These are phyloP conservation scores for Telmatochromis sp. DNA, from an alignment of 2,113 vertebrate genomes.

Conservation along the genomic window DNA sequence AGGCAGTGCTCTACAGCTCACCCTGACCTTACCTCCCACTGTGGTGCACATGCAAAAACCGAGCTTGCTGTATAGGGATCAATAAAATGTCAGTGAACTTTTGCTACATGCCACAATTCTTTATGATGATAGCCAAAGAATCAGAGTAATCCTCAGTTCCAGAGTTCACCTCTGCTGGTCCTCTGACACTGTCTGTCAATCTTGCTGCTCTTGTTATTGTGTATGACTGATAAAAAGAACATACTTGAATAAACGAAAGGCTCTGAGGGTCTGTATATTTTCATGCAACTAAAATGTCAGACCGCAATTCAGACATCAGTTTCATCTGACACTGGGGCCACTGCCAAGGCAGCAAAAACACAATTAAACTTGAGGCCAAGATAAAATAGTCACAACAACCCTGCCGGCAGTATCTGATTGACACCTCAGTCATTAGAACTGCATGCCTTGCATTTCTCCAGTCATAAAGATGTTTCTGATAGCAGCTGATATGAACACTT, in stretches of 20 bases:
- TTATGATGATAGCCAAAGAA: not conserved
- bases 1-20: not conserved
- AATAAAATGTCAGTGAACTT: not conserved
- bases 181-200: not conserved
- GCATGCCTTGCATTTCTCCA: not conserved
- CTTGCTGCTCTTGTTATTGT: not conserved
- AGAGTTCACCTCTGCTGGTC: not conserved
- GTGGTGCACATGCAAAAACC: not conserved
- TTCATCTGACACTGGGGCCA: constrained; percentile 38
- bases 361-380: constrained; percentile 45
- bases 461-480: constrained; percentile 14
- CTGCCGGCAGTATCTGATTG: constrained; percentile 5
- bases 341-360: constrained; percentile 4
- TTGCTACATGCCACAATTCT: not conserved
- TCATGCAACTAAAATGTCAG: constrained; percentile 53
- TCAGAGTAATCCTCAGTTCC: not conserved
- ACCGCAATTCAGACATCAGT: constrained; percentile 40
- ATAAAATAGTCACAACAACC: not conserved
- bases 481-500: not conserved
- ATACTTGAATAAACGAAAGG: constrained; percentile 4
- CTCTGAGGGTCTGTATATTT: constrained; percentile 27
- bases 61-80: not conserved
- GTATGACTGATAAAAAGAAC: constrained; percentile 5
- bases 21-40: not conserved
- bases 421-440: not conserved